Percentiles rank a stretch among this genome's conserved stretches.
phyloP scores from a whole-genome alignment of 1,140 invertebrate genomes.

The Teleopsis dalmanni region DNA sequence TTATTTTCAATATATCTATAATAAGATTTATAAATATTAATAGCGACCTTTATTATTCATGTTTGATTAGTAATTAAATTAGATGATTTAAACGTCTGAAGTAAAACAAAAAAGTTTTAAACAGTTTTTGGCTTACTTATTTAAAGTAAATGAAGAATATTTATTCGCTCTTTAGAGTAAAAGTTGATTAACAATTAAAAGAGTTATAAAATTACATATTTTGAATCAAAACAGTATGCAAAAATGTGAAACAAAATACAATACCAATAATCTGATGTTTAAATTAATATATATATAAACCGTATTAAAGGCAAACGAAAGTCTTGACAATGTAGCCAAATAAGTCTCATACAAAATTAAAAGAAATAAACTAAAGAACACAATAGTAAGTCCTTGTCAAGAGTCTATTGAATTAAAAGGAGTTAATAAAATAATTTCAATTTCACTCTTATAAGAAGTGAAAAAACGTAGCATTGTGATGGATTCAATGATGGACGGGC shows the following conservation, averaged over 20 bases:
- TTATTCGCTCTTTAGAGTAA: neutral
- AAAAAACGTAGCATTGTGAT: no score
- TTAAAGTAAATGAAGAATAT: neutral
- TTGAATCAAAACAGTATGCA: neutral
- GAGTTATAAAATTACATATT: neutral
- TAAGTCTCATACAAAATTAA: no score
- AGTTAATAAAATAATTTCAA: no score
- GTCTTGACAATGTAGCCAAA: no score
- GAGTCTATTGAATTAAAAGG: no score
- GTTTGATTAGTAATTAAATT: neutral
- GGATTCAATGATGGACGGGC: no score
- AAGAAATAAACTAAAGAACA: no score
- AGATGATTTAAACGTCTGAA: neutral
- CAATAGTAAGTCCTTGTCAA: no score
- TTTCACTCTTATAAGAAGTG: no score
- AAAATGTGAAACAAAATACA: neutral
- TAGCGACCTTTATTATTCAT: neutral
- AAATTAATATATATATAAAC: neutral
- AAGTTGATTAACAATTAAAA: neutral
- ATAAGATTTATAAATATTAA: conserved; percentile 1
- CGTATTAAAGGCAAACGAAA: no score
- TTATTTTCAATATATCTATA: conserved; percentile 2
- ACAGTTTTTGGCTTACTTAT: neutral
- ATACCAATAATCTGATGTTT: neutral
- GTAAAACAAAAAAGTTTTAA: neutral